Percentiles rank a stretch among this genome's conserved stretches.
Evolutionary conservation across 2,113 vertebrate genomes (phyloP).

Genomic region (Chaenogobius annularis): DNA sequence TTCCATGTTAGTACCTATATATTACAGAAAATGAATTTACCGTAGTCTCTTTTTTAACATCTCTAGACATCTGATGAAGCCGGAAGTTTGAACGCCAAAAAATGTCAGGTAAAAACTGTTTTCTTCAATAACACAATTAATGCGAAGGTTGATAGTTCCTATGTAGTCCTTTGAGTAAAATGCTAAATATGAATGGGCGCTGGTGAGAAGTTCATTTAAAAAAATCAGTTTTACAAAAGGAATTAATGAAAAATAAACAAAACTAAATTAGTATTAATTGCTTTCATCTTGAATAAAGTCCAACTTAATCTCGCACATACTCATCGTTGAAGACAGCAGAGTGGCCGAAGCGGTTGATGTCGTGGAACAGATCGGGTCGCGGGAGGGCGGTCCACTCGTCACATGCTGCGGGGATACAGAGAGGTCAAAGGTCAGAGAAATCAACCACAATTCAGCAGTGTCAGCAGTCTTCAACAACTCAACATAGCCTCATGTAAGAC

Average conservation of each 20-base stretch:
- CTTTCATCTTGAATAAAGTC: not conserved
- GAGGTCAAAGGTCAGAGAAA: slow-evolving; percentile 22
- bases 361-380: slow-evolving; percentile 84
- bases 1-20: not conserved
- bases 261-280: not conserved
- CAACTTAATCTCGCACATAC: slow-evolving; percentile 64
- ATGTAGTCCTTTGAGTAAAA: not conserved
- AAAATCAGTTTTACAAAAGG: not conserved
- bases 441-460: slow-evolving; percentile 13
- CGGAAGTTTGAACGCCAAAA: no score
- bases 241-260: not conserved
- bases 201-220: no score
- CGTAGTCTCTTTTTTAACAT: no score
- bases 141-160: not conserved
- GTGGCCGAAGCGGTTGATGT: slow-evolving; percentile 95
- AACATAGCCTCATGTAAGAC: not conserved
- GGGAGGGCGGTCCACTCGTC: slow-evolving; percentile 91
- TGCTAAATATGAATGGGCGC: not conserved
- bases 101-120: no score
- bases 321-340: slow-evolving; percentile 86
- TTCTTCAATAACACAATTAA: no score
- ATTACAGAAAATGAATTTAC: not conserved
- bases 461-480: slow-evolving; percentile 25
- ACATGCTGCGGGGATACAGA: slow-evolving; percentile 77
- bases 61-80: no score